Evolutionary conservation across 2,888 invertebrate species (phyloP).

Genomic region (Ditylenchus weischeri): DNA sequence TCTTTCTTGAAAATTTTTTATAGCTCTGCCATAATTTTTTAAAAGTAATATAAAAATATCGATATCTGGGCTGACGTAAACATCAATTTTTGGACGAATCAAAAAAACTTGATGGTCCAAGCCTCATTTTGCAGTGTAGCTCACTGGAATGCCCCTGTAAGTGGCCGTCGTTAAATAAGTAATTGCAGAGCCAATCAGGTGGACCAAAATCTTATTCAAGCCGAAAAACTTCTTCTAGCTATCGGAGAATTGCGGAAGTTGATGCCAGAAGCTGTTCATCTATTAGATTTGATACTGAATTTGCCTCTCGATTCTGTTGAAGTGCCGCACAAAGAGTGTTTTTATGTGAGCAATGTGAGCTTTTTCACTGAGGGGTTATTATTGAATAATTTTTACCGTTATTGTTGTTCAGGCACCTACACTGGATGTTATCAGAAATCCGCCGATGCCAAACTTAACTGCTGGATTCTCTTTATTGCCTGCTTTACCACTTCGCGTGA

Average conservation of each 20-base stretch:
- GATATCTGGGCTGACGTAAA: no score
- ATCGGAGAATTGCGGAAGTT: constrained; percentile 15
- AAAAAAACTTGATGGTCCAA: no score
- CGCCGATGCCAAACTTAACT: constrained; percentile 13
- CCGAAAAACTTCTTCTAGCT: constrained; percentile 25
- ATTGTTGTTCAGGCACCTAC: constrained; percentile 13
- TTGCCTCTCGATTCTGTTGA: constrained; percentile 1
- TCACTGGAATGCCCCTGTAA: no score
- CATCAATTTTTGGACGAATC: no score
- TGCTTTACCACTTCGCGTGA: constrained; percentile 6
- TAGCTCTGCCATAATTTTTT: no score
- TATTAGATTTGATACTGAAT: constrained; percentile 14
- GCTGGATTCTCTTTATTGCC: background rate
- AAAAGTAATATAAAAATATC: no score
- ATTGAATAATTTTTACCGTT: background rate
- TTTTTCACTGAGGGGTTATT: background rate
- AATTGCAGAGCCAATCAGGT: constrained; percentile 10
- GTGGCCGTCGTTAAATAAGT: no score
- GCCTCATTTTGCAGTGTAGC: no score
- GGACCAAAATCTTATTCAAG: constrained; percentile 30
- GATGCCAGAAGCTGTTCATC: constrained; percentile 16
- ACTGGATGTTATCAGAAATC: constrained; percentile 4
- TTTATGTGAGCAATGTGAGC: constrained; percentile 3
- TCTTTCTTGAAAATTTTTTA: no score
- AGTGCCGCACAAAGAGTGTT: constrained; percentile 21